Percentiles rank a stretch among this genome's conserved stretches.
Conservation (phyloP, 2,888 invertebrate species). For the Dichetophora obliterata region DNA sequence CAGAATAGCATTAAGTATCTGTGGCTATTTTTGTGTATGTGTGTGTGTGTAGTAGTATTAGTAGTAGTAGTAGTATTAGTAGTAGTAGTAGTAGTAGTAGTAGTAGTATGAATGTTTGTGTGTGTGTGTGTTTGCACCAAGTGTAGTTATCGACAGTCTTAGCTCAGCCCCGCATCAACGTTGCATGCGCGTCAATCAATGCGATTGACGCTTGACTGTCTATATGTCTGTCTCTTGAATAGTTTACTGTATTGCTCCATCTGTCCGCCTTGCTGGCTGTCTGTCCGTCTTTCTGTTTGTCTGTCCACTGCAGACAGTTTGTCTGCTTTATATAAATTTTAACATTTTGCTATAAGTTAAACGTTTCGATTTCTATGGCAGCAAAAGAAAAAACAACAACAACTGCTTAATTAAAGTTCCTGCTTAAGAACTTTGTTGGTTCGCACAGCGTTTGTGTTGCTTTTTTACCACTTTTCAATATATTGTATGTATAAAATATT, state of each 20-base stretch:
- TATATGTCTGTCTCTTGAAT: not conserved
- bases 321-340: conserved; percentile 12
- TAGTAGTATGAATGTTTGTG: not conserved
- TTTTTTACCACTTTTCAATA: not conserved
- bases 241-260: not conserved
- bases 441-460: not conserved
- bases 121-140: not conserved
- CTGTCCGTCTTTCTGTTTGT: not conserved
- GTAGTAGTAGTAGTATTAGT: too few relatives aligned
- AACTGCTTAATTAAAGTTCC: not conserved
- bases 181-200: conserved; percentile 17
- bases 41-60: too few relatives aligned
- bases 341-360: conserved; percentile 1
- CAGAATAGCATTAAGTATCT: not conserved
- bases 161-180: not conserved
- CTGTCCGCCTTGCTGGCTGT: too few relatives aligned
- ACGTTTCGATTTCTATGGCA: not conserved
- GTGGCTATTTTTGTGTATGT: not conserved
- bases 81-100: too few relatives aligned
- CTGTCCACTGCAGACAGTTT: conserved; percentile 18
- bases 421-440: not conserved
- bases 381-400: not conserved
- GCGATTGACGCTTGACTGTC: conserved; percentile 15
- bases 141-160: not conserved
- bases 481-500: not conserved